A percentile compares a stretch with the other conserved stretches of the same genome.
Conservation (phyloP, 2,113 vertebrate species). For the Rissa tridactyla region DNA sequence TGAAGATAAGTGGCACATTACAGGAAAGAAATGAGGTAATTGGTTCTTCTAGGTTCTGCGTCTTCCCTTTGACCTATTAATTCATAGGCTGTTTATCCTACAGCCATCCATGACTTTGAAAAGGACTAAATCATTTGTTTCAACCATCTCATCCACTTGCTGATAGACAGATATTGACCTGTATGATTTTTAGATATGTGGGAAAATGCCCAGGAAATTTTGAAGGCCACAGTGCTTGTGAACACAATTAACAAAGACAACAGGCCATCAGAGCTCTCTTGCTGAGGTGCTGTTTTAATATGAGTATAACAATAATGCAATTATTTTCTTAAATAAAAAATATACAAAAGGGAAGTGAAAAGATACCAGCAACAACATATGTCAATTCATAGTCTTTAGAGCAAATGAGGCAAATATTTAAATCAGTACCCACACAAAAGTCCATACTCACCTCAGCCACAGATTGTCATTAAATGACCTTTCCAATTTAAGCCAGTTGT, state of each 20-base stretch:
- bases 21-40: background rate
- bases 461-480: background rate
- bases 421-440: fast-evolving
- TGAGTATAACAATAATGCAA: background rate
- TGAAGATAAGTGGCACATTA: background rate
- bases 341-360: background rate
- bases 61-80: background rate
- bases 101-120: background rate
- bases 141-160: background rate
- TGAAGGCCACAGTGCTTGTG: background rate
- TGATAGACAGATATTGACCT: background rate
- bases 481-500: background rate
- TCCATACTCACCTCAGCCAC: background rate
- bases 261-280: background rate
- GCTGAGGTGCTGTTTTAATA: background rate
- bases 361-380: background rate
- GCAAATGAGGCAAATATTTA: background rate
- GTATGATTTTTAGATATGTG: background rate
- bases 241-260: background rate
- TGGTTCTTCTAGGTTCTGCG: background rate
- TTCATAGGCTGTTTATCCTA: background rate
- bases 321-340: background rate
- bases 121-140: background rate
- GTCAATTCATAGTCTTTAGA: background rate
- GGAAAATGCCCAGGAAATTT: background rate